Conservation (phyloP, 1,140 invertebrate species). For the Lordiphosa stackelbergi region DNA sequence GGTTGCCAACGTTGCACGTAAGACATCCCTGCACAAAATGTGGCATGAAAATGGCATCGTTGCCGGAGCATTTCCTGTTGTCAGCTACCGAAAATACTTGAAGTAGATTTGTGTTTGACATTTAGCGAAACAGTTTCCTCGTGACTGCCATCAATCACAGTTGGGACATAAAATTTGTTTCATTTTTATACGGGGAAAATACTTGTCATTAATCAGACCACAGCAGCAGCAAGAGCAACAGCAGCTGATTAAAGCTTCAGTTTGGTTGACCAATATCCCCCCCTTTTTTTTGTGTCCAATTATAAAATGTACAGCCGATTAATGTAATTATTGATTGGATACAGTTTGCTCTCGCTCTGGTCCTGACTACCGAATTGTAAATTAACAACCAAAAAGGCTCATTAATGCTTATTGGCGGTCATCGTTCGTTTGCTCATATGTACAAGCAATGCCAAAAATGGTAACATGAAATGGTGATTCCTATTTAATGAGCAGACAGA, state of each 20-base stretch:
- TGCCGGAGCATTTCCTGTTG: slow-evolving; percentile 55
- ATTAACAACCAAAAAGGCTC: slow-evolving; percentile 60
- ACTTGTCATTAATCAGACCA: slow-evolving; percentile 13
- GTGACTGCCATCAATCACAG: slow-evolving; percentile 39
- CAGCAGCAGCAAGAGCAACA: slow-evolving; percentile 14
- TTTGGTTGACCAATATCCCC: slow-evolving; percentile 29
- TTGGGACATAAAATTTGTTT: slow-evolving; percentile 5
- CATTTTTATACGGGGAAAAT: slow-evolving; percentile 3
- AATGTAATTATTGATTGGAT: slow-evolving; percentile 62
- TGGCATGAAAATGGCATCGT: not conserved
- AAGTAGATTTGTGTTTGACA: slow-evolving; percentile 44
- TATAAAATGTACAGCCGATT: slow-evolving; percentile 45
- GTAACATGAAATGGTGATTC: slow-evolving; percentile 55
- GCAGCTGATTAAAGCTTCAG: slow-evolving; percentile 27
- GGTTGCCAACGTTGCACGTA: slow-evolving; percentile 20
- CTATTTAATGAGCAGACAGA: slow-evolving; percentile 45
- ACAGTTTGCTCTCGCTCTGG: slow-evolving; percentile 23
- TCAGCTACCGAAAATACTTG: slow-evolving; percentile 19
- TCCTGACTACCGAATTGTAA: slow-evolving; percentile 17
- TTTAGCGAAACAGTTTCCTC: slow-evolving; percentile 42
- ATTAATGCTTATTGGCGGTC: slow-evolving; percentile 51
- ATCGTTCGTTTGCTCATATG: not conserved
- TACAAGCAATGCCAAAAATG: slow-evolving; percentile 58
- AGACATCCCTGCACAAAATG: slow-evolving; percentile 10
- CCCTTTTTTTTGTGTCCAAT: slow-evolving; percentile 25